A percentile compares a stretch with the other conserved stretches of the same genome.
These are phyloP conservation scores for Druceiella hillmani DNA, from an alignment of 2,888 invertebrate species.

Conservation along the genomic window DNA sequence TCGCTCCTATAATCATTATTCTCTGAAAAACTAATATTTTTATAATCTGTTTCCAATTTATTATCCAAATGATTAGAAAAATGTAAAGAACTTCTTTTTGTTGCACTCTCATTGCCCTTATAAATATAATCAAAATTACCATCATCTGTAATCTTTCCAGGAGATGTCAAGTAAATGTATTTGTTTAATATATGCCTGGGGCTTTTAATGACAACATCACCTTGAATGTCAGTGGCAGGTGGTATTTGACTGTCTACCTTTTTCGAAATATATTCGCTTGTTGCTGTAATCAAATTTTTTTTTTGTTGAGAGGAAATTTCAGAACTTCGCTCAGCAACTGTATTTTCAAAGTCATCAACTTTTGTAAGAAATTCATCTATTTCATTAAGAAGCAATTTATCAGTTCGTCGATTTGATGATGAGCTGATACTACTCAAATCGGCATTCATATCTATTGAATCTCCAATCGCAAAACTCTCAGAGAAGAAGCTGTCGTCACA, in stretches of 20 bases:
- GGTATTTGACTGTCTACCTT: constrained; percentile 34
- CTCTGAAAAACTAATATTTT: too few species aligned
- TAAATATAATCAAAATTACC: too few species aligned
- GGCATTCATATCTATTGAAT: constrained; percentile 43
- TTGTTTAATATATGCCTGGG: constrained; percentile 38
- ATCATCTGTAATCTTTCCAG: too few species aligned
- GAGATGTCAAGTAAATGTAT: constrained; percentile 40
- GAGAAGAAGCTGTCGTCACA: too few species aligned
- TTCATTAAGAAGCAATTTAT: constrained; percentile 42
- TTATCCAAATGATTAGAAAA: too few species aligned
- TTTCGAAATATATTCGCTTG: constrained; percentile 39
- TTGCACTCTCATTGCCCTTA: too few species aligned
- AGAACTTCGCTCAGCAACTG: constrained; percentile 34
- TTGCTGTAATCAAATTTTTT: constrained; percentile 41
- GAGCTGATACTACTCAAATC: constrained; percentile 45
- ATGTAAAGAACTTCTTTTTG: too few species aligned
- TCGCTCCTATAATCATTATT: too few species aligned
- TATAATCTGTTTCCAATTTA: too few species aligned
- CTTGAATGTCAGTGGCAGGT: constrained; percentile 26
- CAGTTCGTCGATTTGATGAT: constrained; percentile 44
- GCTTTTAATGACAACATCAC: constrained; percentile 37
- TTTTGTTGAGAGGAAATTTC: constrained; percentile 28
- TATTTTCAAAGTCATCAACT: constrained; percentile 43
- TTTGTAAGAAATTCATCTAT: constrained; percentile 47
- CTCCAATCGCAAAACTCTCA: constrained; percentile 23